Percentiles rank a stretch among this genome's conserved stretches.
phyloP scores from a whole-genome alignment of 2,888 invertebrate species.

The Parnassius glacialis region DNA sequence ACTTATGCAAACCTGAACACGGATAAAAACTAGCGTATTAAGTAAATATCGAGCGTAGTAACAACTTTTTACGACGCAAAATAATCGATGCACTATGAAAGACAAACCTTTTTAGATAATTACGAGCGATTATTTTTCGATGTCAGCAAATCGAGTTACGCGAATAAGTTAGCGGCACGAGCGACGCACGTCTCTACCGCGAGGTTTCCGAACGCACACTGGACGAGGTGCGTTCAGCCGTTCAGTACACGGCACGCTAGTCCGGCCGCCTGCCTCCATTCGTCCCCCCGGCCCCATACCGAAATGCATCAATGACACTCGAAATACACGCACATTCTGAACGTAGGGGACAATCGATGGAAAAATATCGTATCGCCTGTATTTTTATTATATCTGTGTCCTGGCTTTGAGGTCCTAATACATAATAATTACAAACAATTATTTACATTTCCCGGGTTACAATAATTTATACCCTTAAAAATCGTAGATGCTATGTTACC shows the following conservation, averaged over 20 bases:
- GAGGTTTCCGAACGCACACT: slow-evolving; percentile 74
- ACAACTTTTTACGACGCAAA: slow-evolving; percentile 45
- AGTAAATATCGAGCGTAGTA: slow-evolving; percentile 54
- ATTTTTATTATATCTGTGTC: slow-evolving; percentile 29
- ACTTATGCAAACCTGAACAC: slow-evolving; percentile 65
- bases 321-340: slow-evolving; percentile 73
- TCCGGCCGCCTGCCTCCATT: slow-evolving; percentile 57
- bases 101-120: slow-evolving; percentile 61
- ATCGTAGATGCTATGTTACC: too few relatives aligned
- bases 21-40: slow-evolving; percentile 63
- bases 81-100: slow-evolving; percentile 51
- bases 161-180: slow-evolving; percentile 65
- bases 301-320: slow-evolving; percentile 80
- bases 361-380: slow-evolving; percentile 37
- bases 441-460: not conserved
- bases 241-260: slow-evolving; percentile 40
- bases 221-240: slow-evolving; percentile 41
- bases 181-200: slow-evolving; percentile 64
- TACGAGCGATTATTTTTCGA: slow-evolving; percentile 39
- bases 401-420: slow-evolving; percentile 29
- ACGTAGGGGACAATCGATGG: slow-evolving; percentile 46
- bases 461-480: too few relatives aligned
- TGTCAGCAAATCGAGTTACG: slow-evolving; percentile 63
- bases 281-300: slow-evolving; percentile 65
- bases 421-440: not conserved